Base-by-base conservation (phyloP, 1,140 invertebrate genomes). In the Penaeus vannamei region DNA sequence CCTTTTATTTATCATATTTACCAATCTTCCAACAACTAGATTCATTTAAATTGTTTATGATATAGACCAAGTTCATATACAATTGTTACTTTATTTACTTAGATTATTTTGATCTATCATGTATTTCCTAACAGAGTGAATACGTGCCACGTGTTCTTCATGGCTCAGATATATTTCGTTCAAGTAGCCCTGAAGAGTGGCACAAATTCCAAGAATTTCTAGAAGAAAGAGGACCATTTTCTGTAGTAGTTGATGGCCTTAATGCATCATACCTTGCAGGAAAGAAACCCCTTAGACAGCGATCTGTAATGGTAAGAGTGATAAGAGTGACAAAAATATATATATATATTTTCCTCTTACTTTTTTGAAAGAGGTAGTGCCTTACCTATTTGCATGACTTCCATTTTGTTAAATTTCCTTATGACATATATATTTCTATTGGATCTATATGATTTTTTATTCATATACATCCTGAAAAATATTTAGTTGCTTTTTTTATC, bases 181-280 rank as follows among this genome's bases (percentile, higher is more conserved):
- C 77, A 20, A 87, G 32, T 53, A 66, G 42, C 62, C 86, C 86
- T 20, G 61, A 82, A 42, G 86, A 87, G 59, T 87, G 86, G 86
- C 10, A 23, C 10, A n/a, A 53, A 8, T 87, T 81, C 59, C 60
- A 69, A 26, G 23, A 3, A 10, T 82, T 81, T 66, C 61, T 87
- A 17, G 79, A 87, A n/a, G 42, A 87, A 46, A 32, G 60, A 36
- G 42, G 46, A 26, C 86, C 86, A 20, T 87, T 87, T 61, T 23
- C 79, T 62, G 22, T 61, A 29, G 86, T 87, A 59, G 79, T 87
- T 36, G 86, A 87, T 82, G 86, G 86, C 2, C 79, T 87, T 2
- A 87, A 87, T 87, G 79, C 42, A 2, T n/a, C 86, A 1, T 87
- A 87, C 59, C 19, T 32, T 64, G n/a, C 17, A 32, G 72, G 61